Evolutionary conservation across 2,113 vertebrate genomes (phyloP).

Genomic region (Cnemophilus loriae): DNA sequence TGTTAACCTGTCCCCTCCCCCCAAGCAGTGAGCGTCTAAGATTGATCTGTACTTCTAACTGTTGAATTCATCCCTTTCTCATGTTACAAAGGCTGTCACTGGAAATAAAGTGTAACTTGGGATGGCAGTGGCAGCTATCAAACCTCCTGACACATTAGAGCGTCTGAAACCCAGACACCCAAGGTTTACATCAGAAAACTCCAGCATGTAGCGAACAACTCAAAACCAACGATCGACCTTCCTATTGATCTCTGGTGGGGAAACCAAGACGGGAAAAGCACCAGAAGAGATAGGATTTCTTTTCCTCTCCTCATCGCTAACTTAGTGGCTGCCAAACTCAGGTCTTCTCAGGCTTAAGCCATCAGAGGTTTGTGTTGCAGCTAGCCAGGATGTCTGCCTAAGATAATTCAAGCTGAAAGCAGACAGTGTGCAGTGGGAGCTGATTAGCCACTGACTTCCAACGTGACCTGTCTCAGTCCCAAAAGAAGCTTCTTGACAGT

Average conservation of each 20-base stretch:
- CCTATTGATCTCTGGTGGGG: conserved; percentile 77
- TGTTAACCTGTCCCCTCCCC: neutral
- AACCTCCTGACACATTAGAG: conserved; percentile 71
- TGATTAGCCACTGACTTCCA: conserved; percentile 69
- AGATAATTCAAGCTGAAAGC: conserved; percentile 76
- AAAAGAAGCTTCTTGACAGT: conserved; percentile 56
- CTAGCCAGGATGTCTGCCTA: conserved; percentile 77
- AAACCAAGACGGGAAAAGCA: conserved; percentile 73
- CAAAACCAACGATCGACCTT: conserved; percentile 81
- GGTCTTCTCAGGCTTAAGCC: conserved; percentile 65
- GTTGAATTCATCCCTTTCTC: conserved; percentile 68
- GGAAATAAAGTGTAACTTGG: conserved; percentile 74
- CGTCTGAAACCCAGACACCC: conserved; percentile 69
- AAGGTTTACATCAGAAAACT: conserved; percentile 76
- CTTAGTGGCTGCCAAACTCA: conserved; percentile 64
- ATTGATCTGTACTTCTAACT: conserved; percentile 66
- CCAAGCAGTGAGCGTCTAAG: conserved; percentile 22
- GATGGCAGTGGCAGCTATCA: conserved; percentile 66
- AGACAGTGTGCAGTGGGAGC: conserved; percentile 64
- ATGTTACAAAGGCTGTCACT: conserved; percentile 71
- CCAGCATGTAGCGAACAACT: conserved; percentile 73
- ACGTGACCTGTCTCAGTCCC: conserved; percentile 56
- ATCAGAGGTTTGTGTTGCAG: conserved; percentile 69
- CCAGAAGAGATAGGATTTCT: conserved; percentile 79
- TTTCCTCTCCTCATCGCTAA: conserved; percentile 49